phyloP scores from a whole-genome alignment of 2,113 vertebrate species.

The Porphyrio hochstetteri region DNA sequence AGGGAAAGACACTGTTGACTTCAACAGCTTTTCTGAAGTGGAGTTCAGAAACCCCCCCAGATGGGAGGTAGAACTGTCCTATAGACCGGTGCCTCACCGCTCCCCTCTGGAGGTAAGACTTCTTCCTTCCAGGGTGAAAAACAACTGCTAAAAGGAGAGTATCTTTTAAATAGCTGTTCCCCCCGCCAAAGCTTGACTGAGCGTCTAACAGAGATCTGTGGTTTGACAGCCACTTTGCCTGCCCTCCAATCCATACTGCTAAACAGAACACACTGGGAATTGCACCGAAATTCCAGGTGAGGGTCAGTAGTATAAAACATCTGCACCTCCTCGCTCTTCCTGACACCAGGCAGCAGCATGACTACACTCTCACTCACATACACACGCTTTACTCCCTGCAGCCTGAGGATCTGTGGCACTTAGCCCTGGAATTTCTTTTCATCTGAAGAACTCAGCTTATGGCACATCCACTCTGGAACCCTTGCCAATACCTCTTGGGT shows the following conservation, averaged over 20 bases:
- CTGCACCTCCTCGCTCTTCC: neutral
- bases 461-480: neutral
- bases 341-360: accelerated
- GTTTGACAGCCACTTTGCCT: neutral
- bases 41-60: neutral
- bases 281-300: neutral
- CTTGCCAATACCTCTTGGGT: neutral
- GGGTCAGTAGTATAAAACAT: neutral
- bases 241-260: neutral
- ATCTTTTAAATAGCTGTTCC: neutral
- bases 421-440: neutral
- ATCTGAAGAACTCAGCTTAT: neutral
- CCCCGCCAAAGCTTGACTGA: neutral
- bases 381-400: accelerated
- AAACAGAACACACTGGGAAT: neutral
- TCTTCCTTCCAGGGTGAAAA: neutral
- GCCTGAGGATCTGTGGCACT: neutral
- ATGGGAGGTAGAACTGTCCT: neutral
- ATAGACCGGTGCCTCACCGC: neutral
- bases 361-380: neutral
- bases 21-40: neutral
- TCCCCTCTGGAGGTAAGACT: neutral
- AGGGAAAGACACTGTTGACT: neutral
- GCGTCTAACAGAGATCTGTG: neutral
- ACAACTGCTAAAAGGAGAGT: neutral